Conservation (phyloP, 2,113 vertebrate species). For the Eurystomus gularis region DNA sequence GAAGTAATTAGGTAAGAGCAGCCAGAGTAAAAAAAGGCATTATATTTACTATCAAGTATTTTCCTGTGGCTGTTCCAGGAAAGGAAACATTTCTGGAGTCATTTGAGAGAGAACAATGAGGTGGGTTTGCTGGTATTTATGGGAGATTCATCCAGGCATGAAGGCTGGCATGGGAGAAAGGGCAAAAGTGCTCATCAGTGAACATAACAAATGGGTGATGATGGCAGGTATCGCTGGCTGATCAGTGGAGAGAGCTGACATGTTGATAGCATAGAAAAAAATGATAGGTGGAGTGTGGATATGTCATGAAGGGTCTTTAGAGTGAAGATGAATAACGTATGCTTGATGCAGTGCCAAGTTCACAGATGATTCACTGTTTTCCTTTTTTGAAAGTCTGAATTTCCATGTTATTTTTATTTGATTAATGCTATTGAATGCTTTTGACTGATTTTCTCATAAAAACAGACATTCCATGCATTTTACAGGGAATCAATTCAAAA, state of each 20-base stretch:
- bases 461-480: conserved; percentile 31
- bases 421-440: conserved; percentile 21
- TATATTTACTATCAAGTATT: background rate
- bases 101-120: background rate
- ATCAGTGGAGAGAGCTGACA: background rate
- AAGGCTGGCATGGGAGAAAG: background rate
- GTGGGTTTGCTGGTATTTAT: background rate
- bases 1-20: background rate
- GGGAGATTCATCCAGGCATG: background rate
- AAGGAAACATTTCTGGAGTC: background rate
- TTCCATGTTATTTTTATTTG: conserved; percentile 37
- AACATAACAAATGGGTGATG: background rate
- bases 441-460: background rate
- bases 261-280: background rate
- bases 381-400: background rate
- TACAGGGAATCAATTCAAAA: background rate
- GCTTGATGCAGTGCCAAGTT: conserved; percentile 12
- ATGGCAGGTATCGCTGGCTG: background rate
- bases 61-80: background rate
- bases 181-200: background rate
- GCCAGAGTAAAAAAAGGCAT: background rate
- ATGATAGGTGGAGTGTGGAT: background rate
- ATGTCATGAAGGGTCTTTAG: background rate
- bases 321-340: conserved; percentile 1
- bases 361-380: conserved; percentile 28